Base-by-base conservation (phyloP, 2,888 invertebrate species). In the Diogma glabrata region DNA sequence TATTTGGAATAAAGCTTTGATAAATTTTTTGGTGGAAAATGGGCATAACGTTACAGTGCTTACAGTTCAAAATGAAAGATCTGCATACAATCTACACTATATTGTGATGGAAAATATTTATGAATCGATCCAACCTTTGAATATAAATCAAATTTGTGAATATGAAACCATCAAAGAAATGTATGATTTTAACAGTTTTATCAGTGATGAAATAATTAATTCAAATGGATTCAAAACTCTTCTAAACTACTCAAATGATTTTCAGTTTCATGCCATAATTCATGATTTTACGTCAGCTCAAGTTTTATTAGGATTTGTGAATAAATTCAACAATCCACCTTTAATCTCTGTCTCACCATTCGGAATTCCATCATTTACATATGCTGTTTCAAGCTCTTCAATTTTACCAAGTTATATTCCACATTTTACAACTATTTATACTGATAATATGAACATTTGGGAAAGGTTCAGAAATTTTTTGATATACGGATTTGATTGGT, bases 21-120 rank as follows among this genome's bases (percentile, higher is more conserved):
- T 53, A 7, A 9, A 40, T 12, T 36, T 49, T 19, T 49, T 54
- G 14, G 51, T 16, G 5, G 49, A 51, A 6, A 16, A 40, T 17
- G 52, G 53, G 16, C 50, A 53, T 19, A 55, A 53, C 50, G 36
- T 53, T n/a, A 55, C 54, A 12, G 22, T 52, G 12, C 14, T 53
- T 22, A 51, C 53, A 4, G 46, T 53, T 2, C 53, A 52, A 50
- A 30, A 36, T 30, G 52, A 53, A 51, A 26, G 33, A 23, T 51
- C 54, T 7, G 20, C 3, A 1, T 6, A 33, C 3, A 51, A 54
- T 49, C 49, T 54, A 28, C 49, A 52, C 47, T 54, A 36, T 38
- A 54, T 54, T 40, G 36, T 9, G 12, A 51, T 54, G 52, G 49
- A 51, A 20, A 51, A 51, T 30, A 47, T 54, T 26, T 51, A 54